phyloP scores from a whole-genome alignment of 2,797 vertebrate species.

The Sus cebifrons region DNA sequence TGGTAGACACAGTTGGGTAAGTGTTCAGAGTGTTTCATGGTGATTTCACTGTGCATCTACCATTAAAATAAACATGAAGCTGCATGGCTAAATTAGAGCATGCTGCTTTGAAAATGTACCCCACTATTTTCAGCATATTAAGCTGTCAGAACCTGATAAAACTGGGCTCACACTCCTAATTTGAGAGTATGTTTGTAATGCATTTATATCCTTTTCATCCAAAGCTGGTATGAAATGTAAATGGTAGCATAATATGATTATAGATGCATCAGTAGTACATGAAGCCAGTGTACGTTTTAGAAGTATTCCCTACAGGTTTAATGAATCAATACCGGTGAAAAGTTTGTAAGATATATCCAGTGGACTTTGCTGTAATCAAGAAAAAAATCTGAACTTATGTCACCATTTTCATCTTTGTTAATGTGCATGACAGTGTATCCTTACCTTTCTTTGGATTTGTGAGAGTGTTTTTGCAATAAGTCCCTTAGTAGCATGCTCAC shows the following conservation, averaged over 20 bases:
- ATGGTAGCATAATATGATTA: constrained; percentile 20
- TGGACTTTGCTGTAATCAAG: background rate
- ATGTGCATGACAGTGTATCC: background rate
- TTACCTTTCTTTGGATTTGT: constrained; percentile 65
- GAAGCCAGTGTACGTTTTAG: constrained; percentile 23
- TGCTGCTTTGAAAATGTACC: constrained; percentile 75
- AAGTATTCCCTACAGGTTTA: constrained; percentile 20
- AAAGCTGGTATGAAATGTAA: constrained; percentile 59
- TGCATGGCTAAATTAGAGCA: constrained; percentile 63
- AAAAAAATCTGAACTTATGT: background rate
- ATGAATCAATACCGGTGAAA: background rate
- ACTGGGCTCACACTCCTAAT: constrained; percentile 66
- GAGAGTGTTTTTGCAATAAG: constrained; percentile 9
- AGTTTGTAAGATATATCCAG: background rate
- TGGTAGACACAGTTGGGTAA: constrained; percentile 56
- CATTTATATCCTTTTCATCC: constrained; percentile 65
- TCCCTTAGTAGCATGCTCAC: constrained; percentile 2
- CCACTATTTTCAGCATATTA: constrained; percentile 80
- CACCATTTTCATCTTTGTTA: background rate
- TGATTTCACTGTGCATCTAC: constrained; percentile 65
- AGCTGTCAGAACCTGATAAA: constrained; percentile 77
- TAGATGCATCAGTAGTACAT: background rate
- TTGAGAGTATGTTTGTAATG: constrained; percentile 61
- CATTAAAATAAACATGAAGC: constrained; percentile 70
- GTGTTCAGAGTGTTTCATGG: constrained; percentile 62